Conservation (phyloP, 2,797 vertebrate genomes). For the Garrulus glandarius region DNA sequence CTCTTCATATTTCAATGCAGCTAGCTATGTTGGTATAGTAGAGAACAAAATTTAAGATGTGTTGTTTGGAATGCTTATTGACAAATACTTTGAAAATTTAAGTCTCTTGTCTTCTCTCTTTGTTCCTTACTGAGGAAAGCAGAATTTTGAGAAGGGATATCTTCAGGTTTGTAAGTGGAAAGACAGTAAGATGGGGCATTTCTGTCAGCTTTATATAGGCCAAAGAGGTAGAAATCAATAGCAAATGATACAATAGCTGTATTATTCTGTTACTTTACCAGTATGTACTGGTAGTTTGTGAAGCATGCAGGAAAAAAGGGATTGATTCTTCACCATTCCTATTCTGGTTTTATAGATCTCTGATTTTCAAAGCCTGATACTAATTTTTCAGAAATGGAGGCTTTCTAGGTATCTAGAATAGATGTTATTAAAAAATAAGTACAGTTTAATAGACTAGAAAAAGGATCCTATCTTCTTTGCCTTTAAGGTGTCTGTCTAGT, state of each 20-base stretch:
- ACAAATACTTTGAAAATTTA: not conserved
- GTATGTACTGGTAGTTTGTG: not conserved
- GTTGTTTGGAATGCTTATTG: not conserved
- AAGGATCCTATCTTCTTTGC: not conserved
- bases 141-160: not conserved
- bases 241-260: not conserved
- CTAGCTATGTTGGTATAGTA: not conserved
- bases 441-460: not conserved
- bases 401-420: not conserved
- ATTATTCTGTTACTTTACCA: not conserved
- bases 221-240: not conserved
- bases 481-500: not conserved
- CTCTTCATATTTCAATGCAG: not conserved
- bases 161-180: not conserved
- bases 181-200: not conserved
- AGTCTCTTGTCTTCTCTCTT: not conserved
- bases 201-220: not conserved
- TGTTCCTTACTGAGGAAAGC: not conserved
- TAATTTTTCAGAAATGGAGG: not conserved
- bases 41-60: not conserved
- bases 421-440: not conserved
- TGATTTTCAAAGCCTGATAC: not conserved
- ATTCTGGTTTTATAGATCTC: not conserved
- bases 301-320: not conserved
- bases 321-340: not conserved